These are phyloP conservation scores for Drosophila mimica DNA, from an alignment of 2,888 invertebrate genomes.

Conservation along the genomic window DNA sequence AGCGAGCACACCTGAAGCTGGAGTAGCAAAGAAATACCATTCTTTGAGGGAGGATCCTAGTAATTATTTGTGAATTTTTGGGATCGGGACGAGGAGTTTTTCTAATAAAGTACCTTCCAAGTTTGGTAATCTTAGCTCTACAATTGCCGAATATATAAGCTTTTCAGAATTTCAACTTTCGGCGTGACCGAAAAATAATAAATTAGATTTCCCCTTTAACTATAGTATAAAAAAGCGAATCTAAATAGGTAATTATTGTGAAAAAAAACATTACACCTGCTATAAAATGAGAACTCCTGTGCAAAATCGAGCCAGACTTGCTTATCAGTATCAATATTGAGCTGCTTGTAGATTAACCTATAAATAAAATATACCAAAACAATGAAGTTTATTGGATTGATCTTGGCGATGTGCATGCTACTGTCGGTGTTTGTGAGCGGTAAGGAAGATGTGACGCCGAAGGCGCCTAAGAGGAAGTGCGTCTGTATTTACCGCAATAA, in stretches of 20 bases:
- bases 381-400: slow-evolving; percentile 63
- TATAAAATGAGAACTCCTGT: slow-evolving; percentile 3
- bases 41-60: no score
- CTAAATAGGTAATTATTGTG: neutral
- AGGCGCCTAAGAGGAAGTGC: slow-evolving; percentile 32
- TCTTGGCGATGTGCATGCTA: slow-evolving; percentile 61
- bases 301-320: slow-evolving; percentile 17
- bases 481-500: slow-evolving; percentile 75
- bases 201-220: neutral
- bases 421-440: slow-evolving; percentile 47
- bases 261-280: neutral
- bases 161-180: neutral
- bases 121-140: neutral
- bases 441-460: slow-evolving; percentile 9
- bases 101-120: neutral
- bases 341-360: slow-evolving; percentile 63
- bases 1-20: no score
- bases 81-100: neutral
- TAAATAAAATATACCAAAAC: slow-evolving; percentile 11
- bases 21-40: no score
- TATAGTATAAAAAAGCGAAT: neutral
- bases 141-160: neutral
- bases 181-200: neutral
- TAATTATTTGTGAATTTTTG: neutral
- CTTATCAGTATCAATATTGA: slow-evolving; percentile 49